phyloP scores from a whole-genome alignment of 2,113 vertebrate genomes.

The Oncorhynchus mykiss region DNA sequence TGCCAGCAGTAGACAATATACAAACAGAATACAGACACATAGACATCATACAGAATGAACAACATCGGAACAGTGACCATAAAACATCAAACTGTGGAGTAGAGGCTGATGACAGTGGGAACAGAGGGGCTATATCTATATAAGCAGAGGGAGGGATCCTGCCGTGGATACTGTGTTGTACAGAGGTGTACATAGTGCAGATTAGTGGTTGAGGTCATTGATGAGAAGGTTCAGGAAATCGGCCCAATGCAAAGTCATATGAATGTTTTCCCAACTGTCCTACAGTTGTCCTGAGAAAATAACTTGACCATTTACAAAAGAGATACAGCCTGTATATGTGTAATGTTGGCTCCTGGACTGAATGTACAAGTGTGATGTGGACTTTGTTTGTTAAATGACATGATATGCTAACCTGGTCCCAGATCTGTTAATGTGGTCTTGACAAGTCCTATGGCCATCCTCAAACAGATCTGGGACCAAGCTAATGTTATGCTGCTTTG shows the following conservation, averaged over 20 bases:
- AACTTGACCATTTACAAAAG: constrained; percentile 26
- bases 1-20: no score
- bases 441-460: background rate
- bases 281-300: constrained; percentile 12
- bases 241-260: background rate
- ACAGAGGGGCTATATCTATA: no score
- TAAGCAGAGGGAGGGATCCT: no score
- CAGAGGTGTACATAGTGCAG: no score
- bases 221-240: background rate
- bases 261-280: background rate
- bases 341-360: constrained; percentile 10
- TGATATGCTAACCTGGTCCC: background rate
- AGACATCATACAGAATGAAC: no score
- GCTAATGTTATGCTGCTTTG: constrained; percentile 25
- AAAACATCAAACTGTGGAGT: no score
- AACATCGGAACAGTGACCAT: no score
- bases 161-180: no score
- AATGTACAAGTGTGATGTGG: constrained; percentile 1
- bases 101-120: no score
- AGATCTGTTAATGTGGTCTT: background rate
- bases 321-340: background rate
- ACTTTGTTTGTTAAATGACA: background rate
- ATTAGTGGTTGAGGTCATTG: no score
- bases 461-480: constrained; percentile 3
- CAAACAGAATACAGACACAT: no score